Evolutionary conservation across 1,140 invertebrate species (phyloP).

Genomic region (Bombus impatiens): DNA sequence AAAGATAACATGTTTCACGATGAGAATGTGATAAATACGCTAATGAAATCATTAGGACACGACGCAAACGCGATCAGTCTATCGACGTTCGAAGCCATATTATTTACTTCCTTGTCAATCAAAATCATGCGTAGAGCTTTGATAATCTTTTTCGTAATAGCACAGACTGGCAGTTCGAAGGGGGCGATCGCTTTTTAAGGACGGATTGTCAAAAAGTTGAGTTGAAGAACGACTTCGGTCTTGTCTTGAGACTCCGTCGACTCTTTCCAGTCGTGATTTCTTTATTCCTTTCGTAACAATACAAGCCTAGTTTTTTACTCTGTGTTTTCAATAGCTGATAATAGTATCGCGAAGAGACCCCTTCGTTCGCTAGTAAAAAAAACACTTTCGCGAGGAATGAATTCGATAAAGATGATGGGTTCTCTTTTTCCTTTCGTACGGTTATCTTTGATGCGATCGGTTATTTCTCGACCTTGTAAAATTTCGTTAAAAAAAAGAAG

Average conservation of each 20-base stretch:
- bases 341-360: conserved; percentile 29
- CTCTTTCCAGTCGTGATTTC: conserved; percentile 30
- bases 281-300: background rate
- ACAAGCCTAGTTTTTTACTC: conserved; percentile 11
- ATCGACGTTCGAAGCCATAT: background rate
- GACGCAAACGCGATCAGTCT: background rate
- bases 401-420: background rate
- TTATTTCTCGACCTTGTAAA: background rate
- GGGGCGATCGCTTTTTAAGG: conserved; percentile 64
- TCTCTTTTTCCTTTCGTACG: conserved; percentile 31
- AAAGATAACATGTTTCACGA: conserved; percentile 7
- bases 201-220: conserved; percentile 66
- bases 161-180: conserved; percentile 53
- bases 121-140: background rate
- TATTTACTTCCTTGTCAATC: background rate
- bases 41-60: background rate
- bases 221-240: conserved; percentile 37
- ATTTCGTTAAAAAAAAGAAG: background rate
- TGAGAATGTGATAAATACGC: background rate
- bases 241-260: conserved; percentile 24
- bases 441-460: background rate
- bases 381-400: conserved; percentile 16
- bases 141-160: background rate
- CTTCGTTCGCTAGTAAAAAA: conserved; percentile 45
- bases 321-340: conserved; percentile 19